Percentiles rank a stretch among this genome's conserved stretches.
These are phyloP conservation scores for Ormyrus labotus DNA, from an alignment of 2,888 invertebrate species.

Conservation along the genomic window DNA sequence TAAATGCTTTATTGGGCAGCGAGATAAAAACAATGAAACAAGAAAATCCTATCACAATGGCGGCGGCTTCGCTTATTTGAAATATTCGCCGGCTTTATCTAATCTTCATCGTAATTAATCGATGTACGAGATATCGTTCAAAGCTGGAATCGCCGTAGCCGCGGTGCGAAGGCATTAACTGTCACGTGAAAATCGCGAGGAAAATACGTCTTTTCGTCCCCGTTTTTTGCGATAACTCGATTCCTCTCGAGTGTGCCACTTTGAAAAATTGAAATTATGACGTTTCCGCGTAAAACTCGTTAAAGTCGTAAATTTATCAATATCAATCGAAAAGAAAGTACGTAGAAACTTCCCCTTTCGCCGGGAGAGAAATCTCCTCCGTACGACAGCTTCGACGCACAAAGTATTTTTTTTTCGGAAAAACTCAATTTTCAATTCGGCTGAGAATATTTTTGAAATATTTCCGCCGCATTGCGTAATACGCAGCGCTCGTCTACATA, in stretches of 20 bases:
- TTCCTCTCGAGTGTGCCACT: not conserved
- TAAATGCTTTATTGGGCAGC: not conserved
- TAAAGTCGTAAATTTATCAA: slow-evolving; percentile 25
- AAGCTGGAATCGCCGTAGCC: not conserved
- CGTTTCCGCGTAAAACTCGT: slow-evolving; percentile 5
- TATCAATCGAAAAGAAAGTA: slow-evolving; percentile 40
- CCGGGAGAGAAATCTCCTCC: slow-evolving; percentile 34
- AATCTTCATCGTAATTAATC: slow-evolving; percentile 42
- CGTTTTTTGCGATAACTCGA: not conserved
- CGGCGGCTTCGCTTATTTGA: not conserved
- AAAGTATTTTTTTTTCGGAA: too few species aligned
- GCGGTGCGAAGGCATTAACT: slow-evolving; percentile 7
- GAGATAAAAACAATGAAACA: too few species aligned
- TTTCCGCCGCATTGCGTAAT: too few species aligned
- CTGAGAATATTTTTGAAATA: too few species aligned
- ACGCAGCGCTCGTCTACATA: too few species aligned
- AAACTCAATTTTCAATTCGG: too few species aligned
- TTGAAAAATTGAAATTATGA: slow-evolving; percentile 15
- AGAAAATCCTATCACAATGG: too few species aligned
- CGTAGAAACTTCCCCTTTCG: slow-evolving; percentile 34
- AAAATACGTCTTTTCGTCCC: not conserved
- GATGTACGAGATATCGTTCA: slow-evolving; percentile 24
- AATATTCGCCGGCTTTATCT: slow-evolving; percentile 44
- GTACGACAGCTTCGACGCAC: too few species aligned
- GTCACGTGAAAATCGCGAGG: slow-evolving; percentile 13